Evolutionary conservation across 2,113 vertebrate species (phyloP), one percentile per base, ranked within the genome.

Genomic region (Hypanus sabinus): DNA sequence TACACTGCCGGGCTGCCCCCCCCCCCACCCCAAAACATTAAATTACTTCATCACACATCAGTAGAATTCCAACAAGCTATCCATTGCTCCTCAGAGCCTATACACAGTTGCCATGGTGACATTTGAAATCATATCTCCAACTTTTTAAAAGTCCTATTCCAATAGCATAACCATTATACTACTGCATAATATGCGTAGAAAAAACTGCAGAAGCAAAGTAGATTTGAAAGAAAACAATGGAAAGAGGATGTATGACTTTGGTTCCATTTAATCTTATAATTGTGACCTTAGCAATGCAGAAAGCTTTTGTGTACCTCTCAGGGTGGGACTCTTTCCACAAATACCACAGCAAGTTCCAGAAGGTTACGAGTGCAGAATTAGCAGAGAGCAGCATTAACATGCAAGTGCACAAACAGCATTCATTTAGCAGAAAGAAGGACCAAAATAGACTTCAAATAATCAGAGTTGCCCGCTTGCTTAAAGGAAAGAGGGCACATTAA

Each of bases 311-410:
- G 60, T 12, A 90, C 60, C 57, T 65, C 57, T 65, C 30, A 65
- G 85, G 85, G 85, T 33, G 85, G 85, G 85, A 65, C 85, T n/a
- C 12, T 62, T 90, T 90, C 85, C 85, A 90, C 85, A 90, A 90
- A 65, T 90, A 90, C 85, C 85, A 90, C 85, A 90, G 30, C 14
- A 65, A 65, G 85, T 90, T 90, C 85, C 85, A 90, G 20, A 65
- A 8, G 85, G 62, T 90, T n/a, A 6, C 30, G 83, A 20, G 9
- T 90, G 85, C 30, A 90, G 85, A 90, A 65, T 65, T 90, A 62
- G 16, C 60, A 65, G 85, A 90, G 33, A 90, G 33, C 85, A 90
- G 85, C 6, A n/a, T 18, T 90, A n/a, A 65, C 62, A 18, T 90
- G 57, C 85, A 90, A 90, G 12, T 16, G 14, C 5, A 90, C 60